Evolutionary conservation across 2,113 vertebrate genomes (phyloP).

Genomic region (Choloepus hoffmanni): DNA sequence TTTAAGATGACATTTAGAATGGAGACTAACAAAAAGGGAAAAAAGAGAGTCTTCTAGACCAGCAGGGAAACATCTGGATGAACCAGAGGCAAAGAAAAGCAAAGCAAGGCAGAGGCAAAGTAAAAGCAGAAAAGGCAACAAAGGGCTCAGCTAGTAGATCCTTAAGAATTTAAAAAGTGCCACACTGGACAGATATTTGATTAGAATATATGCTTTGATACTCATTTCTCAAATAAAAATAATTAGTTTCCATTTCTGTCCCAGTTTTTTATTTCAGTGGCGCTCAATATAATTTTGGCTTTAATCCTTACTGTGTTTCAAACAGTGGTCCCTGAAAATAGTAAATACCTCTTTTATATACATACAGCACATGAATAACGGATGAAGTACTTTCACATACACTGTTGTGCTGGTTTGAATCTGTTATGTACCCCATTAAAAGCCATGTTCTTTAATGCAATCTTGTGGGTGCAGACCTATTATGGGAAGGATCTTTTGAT

Average conservation of each 20-base stretch:
- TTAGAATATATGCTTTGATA: background rate
- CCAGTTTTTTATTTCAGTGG: background rate
- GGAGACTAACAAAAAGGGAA: constrained; percentile 88
- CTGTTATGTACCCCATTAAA: no score
- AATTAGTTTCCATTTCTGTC: background rate
- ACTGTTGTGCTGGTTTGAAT: no score
- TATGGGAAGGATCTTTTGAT: no score
- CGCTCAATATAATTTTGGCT: background rate
- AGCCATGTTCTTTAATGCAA: no score
- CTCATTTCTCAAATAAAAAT: background rate
- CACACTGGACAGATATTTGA: background rate
- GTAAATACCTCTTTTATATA: background rate
- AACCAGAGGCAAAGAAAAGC: constrained; percentile 90
- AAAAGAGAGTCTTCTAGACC: constrained; percentile 88
- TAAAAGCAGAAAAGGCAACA: constrained; percentile 82
- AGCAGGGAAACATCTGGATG: constrained; percentile 93
- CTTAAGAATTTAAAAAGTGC: background rate
- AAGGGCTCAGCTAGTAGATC: constrained; percentile 88
- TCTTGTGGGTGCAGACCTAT: no score
- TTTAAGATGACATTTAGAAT: constrained; percentile 84
- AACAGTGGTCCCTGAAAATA: background rate
- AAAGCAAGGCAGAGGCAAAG: constrained; percentile 85
- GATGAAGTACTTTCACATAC: background rate
- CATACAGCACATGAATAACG: accelerated
- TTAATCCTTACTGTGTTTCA: background rate